Conservation (phyloP, 2,113 vertebrate species). For the Cavia porcellus region DNA sequence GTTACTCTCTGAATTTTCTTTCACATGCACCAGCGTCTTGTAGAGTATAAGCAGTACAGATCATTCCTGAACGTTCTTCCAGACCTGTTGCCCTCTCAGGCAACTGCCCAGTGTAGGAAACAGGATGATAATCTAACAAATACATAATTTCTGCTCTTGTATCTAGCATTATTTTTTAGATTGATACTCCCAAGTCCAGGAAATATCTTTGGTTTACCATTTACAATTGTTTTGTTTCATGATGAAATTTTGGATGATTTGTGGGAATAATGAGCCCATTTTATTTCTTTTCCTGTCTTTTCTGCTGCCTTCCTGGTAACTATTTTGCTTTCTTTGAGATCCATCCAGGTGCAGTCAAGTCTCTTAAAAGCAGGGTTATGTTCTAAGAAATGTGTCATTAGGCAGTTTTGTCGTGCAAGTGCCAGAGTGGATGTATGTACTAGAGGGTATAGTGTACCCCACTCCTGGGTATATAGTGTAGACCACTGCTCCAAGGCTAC, state of each 20-base stretch:
- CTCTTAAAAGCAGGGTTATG: not conserved
- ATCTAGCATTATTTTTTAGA: not conserved
- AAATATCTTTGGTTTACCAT: slow-evolving; percentile 18
- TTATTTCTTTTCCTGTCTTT: not conserved
- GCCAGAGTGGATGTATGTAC: not conserved
- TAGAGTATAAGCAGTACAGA: not conserved
- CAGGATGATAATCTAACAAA: not conserved
- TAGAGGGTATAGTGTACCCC: not conserved
- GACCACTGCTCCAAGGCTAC: not conserved
- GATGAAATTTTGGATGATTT: slow-evolving; percentile 23
- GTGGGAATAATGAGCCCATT: not conserved
- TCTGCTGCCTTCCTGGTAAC: slow-evolving; percentile 11
- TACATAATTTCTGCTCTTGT: not conserved
- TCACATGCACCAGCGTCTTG: not conserved
- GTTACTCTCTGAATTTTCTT: not conserved
- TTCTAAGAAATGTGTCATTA: not conserved
- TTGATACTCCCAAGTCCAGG: not conserved
- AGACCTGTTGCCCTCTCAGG: not conserved
- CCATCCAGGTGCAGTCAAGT: not conserved
- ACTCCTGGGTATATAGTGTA: not conserved
- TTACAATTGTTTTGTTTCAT: slow-evolving; percentile 58
- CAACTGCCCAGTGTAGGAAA: not conserved
- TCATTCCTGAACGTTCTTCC: not conserved
- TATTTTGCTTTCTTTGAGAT: slow-evolving; percentile 24
- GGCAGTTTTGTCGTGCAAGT: not conserved